Evolutionary conservation across 2,888 invertebrate species (phyloP), one percentile per base, ranked within the genome.

Genomic region (Tetranychus piercei): DNA sequence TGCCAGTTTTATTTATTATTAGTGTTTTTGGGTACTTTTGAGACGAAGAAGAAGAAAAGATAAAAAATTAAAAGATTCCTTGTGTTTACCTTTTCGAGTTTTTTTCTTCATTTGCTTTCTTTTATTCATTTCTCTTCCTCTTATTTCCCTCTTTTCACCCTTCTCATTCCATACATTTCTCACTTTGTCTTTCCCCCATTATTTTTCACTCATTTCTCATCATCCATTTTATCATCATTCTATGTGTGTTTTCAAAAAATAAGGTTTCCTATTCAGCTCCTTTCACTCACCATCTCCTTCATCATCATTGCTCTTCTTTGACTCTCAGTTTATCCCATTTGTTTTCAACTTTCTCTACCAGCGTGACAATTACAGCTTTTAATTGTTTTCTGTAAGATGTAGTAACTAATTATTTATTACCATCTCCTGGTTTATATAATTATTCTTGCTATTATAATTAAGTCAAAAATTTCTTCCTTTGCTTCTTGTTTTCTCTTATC

Each of bases 391-490:
- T 15, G 11, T 55, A 9, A 55, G 15, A 55, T 55, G 55, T 55
- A 55, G 15, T 55, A 55, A 69, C 69, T 69, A 23, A 69, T 20
- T 23, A 23, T 69, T 69, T 69, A 55, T 55, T 55, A 55, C 55
- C 55, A 55, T 55, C 15, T 55, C 55, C 15, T 15, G 55, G 15
- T 15, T 55, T 55, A 15, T 55, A 55, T 55, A 55, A 55, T 55
- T 55, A 55, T 55, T 15, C 55, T 55, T 15, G 15, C 11, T 55
- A 55, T 55, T 7, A 15, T 55, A 55, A 55, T 55, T 55, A 55
- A 55, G 55, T 55, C 55, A 15, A 55, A 15, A 55, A 15, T 15
- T 55, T 55, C 55, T 55, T 55, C 55, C 15, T 15, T 55, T 55
- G 15, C 55, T 55, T 55, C 15, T 55, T 15, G 15, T 55, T 55